Evolutionary conservation across 2,888 invertebrate species (phyloP).

Genomic region (Ganaspis brasiliensis): DNA sequence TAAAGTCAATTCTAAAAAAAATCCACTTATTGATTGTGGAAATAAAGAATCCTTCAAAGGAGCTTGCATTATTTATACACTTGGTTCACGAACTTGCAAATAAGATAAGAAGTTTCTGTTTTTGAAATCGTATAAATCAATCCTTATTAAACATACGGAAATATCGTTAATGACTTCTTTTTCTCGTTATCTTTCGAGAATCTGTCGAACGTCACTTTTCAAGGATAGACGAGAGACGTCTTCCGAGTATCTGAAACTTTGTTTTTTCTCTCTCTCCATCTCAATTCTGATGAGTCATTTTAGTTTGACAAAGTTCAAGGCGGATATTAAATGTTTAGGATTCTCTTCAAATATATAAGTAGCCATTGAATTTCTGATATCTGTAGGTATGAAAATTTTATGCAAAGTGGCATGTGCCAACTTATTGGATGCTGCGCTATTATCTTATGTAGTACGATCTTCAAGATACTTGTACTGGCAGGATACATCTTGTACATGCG

Average conservation of each 20-base stretch:
- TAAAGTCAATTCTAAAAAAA: neutral
- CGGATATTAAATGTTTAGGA: neutral
- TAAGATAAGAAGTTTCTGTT: constrained; percentile 24
- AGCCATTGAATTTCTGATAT: constrained; percentile 2
- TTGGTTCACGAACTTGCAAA: constrained; percentile 21
- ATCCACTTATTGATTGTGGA: neutral
- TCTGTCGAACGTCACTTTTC: neutral
- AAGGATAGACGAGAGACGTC: neutral
- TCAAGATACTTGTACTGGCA: constrained; percentile 15
- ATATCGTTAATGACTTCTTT: neutral
- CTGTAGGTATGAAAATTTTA: neutral
- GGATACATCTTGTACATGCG: constrained; percentile 4
- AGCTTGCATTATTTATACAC: constrained; percentile 14
- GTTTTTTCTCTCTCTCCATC: no score
- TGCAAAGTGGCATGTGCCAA: constrained; percentile 29
- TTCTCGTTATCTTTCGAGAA: neutral
- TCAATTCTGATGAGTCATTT: neutral
- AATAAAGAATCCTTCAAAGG: constrained; percentile 22
- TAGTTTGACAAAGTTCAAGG: neutral
- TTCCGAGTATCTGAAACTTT: neutral
- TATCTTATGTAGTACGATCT: constrained; percentile 69
- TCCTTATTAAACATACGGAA: neutral
- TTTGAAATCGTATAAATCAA: constrained; percentile 23
- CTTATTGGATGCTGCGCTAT: constrained; percentile 61
- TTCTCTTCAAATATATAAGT: neutral